Conservation (phyloP, 2,113 vertebrate species). For the Galeopterus variegatus region DNA sequence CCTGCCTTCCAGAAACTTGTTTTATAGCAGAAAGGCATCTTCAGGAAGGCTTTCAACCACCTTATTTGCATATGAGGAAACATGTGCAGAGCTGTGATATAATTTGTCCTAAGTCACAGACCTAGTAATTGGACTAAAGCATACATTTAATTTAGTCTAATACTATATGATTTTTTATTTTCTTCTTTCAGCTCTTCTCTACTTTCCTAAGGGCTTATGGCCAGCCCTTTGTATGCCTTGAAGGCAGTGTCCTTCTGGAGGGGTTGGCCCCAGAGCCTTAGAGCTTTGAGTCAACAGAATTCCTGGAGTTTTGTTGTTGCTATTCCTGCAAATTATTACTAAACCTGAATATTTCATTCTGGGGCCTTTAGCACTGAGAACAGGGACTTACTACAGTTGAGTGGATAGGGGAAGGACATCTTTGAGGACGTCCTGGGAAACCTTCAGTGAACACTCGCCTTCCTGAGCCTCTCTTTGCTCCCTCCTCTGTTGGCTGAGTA, state of each 20-base stretch:
- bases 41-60: background rate
- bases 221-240: background rate
- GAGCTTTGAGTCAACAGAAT: background rate
- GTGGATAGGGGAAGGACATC: background rate
- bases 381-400: background rate
- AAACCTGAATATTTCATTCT: background rate
- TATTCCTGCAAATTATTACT: background rate
- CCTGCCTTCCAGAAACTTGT: background rate
- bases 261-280: background rate
- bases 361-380: background rate
- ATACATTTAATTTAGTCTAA: background rate
- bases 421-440: background rate
- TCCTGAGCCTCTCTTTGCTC: background rate
- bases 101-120: background rate
- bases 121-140: background rate
- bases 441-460: background rate
- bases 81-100: background rate
- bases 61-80: background rate
- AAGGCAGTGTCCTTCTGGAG: background rate
- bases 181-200: background rate
- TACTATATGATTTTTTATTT: background rate
- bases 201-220: fast-evolving
- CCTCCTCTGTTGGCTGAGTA: background rate
- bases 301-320: background rate
- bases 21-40: background rate